Evolutionary conservation across 2,113 vertebrate species (phyloP).

Genomic region (Pan troglodytes): NHGRI_mPanTro3-v2.1_pri NC_072401.2:109242001-109242500

Average conservation of each 20-base stretch:
- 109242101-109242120: neutral
- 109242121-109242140: too few species aligned
- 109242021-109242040: neutral
- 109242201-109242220: neutral
- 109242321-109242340: neutral
- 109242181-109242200: too few species aligned
- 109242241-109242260: neutral
- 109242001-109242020: neutral
- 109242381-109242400: neutral
- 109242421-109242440: neutral
- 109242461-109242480: neutral
- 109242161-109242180: neutral
- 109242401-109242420: conserved; percentile 18
- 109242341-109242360: neutral
- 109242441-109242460: neutral
- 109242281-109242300: neutral
- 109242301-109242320: neutral
- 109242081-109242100: neutral
- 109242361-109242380: neutral
- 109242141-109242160: neutral
- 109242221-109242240: neutral
- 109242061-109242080: neutral
- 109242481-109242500: neutral
- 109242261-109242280: neutral
- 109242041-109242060: neutral